Evolutionary conservation across 2,888 invertebrate species (phyloP).

Genomic region (Teleiodes luculella): DNA sequence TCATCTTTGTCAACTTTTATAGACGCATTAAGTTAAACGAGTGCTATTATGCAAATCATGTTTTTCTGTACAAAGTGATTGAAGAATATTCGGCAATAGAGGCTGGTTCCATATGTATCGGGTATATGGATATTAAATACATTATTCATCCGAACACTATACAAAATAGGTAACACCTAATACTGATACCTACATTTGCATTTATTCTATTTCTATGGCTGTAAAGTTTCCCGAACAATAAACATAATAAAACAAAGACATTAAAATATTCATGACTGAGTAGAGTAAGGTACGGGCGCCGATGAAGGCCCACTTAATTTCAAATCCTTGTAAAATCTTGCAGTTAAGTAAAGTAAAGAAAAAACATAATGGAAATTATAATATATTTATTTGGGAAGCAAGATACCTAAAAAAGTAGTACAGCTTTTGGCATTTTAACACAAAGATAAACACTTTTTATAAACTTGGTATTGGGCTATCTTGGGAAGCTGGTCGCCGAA

Average conservation of each 20-base stretch:
- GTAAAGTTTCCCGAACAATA: slow-evolving; percentile 12
- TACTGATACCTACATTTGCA: neutral
- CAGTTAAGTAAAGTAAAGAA: too few species aligned
- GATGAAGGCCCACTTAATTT: too few species aligned
- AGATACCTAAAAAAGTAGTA: too few species aligned
- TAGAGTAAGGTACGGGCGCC: too few species aligned
- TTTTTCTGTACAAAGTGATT: neutral
- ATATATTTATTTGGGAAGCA: too few species aligned
- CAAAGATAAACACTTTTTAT: too few species aligned
- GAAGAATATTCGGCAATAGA: slow-evolving; percentile 2
- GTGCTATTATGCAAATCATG: slow-evolving; percentile 4
- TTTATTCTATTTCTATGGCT: slow-evolving; percentile 1
- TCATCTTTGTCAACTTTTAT: neutral
- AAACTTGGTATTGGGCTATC: too few species aligned
- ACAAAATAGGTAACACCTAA: neutral
- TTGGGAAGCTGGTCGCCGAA: too few species aligned
- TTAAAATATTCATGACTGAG: too few species aligned
- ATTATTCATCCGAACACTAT: slow-evolving; percentile 13
- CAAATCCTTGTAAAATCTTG: too few species aligned
- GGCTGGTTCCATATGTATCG: slow-evolving; percentile 6
- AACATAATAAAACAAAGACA: slow-evolving; percentile 12
- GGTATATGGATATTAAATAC: slow-evolving; percentile 14
- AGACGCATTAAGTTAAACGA: slow-evolving; percentile 1
- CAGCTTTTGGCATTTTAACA: too few species aligned
- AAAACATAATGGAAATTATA: too few species aligned